Base-by-base conservation (phyloP, 2,113 vertebrate species). In the Charadrius vociferus region DNA sequence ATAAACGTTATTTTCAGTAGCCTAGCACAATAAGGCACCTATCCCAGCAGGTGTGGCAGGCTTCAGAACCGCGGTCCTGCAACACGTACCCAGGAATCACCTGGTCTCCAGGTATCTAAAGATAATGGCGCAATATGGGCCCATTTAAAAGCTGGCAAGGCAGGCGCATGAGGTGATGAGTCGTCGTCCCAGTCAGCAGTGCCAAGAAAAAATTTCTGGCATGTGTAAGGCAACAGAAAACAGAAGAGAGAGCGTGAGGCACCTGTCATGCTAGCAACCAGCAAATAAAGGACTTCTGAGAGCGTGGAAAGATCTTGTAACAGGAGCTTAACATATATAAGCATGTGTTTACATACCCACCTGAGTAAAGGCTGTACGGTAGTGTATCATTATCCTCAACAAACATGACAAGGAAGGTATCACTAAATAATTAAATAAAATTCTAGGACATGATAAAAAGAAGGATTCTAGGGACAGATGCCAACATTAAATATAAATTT, bases 401-500 rank as follows among this genome's bases (percentile, higher is more conserved):
- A 90, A 86, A 45, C 36, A 24, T 7, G 17, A 36, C 59, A 86
- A 53, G 22, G 34, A 91, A 90, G 0, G 1, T 20, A 14, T 26
- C 8, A 8, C 58, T 86, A 86, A 86, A 95, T 73, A 68, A 87
- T 72, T 71, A 77, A 90, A 86, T 65, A 63, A 86, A 86, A 62
- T 45, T 81, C 29, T 41, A 74, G 50, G 22, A n/a, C 45, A 56
- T 22, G n/a, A 61, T 32, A 53, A 77, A 92, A 95, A 85, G 10
- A 41, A 84, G 16, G 47, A 56, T 93, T 87, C 61, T 67, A 74
- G 55, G 65, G 65, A 89, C 56, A 89, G 68, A 75, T 56, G 52
- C 61, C 73, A 91, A 87, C 55, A 71, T 39, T 63, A 86, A 94
- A 95, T 63, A 87, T 18, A 91, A 55, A 89, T 90, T 87, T 79